Evolutionary conservation across 2,113 vertebrate genomes (phyloP), one percentile per base, ranked within the genome.

Genomic region (Antennarius striatus): DNA sequence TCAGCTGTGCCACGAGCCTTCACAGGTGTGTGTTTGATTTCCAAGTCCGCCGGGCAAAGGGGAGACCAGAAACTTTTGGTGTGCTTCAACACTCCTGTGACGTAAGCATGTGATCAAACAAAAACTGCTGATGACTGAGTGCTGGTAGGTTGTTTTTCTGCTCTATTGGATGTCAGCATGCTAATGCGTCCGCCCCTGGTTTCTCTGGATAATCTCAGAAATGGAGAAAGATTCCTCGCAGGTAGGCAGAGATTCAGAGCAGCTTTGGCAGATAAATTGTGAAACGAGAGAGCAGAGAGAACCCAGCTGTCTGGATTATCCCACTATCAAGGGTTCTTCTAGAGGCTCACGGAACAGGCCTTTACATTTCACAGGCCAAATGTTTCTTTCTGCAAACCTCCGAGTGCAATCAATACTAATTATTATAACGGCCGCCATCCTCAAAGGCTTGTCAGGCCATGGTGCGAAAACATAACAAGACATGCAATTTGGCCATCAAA

Each of bases 401-500:
- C n/a, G 2, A 85, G 75, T 72, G 80, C 82, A 86, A 88, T 88
- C 74, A 78, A 87, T 88, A 82, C 77, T 66, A 84, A 90, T 88
- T 80, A 87, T 81, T 82, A 82, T 77, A 77, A 78, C 63, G 74
- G 77, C 81, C 80, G 52, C 85, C 85, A 84, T 88, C 91, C 86
- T 90, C 89, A 91, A 90, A 91, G 88, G 84, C 90, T 91, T 73
- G 85, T 91, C 91, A 90, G 73, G 80, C 71, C 74, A 53, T 43
- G 81, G 90, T 87, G 89, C 84, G 91, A 77, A 90, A 92, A 90
- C 89, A 88, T 79, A 89, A 88, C 74, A 75, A 88, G 90, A 90
- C 91, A 74, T 79, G 83, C 87, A 90, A 90, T 91, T 91, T 91
- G 81, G 82, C 84, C 83, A 90, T 91, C 89, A 87, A 86, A 88